Conservation (phyloP, 23 tunicate species). For the Halocynthia aurantium region DNA sequence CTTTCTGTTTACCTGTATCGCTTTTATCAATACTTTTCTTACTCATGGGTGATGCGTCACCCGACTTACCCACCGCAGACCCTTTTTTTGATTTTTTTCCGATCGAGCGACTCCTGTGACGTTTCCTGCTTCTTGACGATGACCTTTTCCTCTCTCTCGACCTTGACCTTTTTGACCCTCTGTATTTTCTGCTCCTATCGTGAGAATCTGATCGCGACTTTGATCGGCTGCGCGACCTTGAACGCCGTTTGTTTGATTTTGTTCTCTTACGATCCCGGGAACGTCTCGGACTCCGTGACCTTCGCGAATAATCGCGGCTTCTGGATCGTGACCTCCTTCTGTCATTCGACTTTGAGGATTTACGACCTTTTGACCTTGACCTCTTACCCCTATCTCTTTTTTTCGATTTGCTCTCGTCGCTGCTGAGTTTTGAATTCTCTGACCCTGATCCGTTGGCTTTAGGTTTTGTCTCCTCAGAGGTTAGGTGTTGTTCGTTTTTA, state of each 20-base stretch:
- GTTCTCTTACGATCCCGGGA: background rate
- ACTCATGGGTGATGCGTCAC: background rate
- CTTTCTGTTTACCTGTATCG: conserved; percentile 15
- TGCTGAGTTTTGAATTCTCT: no score
- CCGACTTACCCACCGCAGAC: conserved; percentile 10
- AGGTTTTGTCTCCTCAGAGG: no score
- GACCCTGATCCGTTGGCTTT: no score
- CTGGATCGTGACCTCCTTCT: background rate
- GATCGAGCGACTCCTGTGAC: background rate
- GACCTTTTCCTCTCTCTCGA: conserved; percentile 36
- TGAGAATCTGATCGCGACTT: background rate
- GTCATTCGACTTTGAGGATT: background rate
- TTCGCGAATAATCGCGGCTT: background rate
- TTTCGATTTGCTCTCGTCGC: background rate
- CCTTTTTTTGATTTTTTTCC: conserved; percentile 6
- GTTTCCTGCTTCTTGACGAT: background rate
- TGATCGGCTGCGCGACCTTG: conserved; percentile 14
- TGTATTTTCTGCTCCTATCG: conserved; percentile 6
- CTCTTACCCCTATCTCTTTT: background rate
- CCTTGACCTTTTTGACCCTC: conserved; percentile 14
- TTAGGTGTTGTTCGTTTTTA: no score
- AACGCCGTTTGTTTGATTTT: conserved; percentile 7
- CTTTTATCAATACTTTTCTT: background rate
- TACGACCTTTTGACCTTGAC: background rate
- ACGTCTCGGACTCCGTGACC: background rate